Percentiles rank a stretch among this genome's conserved stretches.
These are phyloP conservation scores for Trissolcus basalis DNA, from an alignment of 1,140 invertebrate genomes.

Conservation along the genomic window DNA sequence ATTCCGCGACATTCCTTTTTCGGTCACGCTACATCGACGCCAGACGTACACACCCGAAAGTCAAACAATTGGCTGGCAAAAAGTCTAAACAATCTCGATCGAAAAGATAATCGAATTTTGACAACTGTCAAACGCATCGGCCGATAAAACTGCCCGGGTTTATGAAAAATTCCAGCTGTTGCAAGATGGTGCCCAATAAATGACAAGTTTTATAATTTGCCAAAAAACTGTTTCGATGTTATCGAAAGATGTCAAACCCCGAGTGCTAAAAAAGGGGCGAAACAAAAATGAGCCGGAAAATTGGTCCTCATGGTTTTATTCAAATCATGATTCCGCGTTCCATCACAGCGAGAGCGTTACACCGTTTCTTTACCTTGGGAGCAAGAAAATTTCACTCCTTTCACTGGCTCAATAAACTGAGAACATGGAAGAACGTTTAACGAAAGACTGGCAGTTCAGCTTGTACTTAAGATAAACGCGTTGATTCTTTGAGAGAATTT, in stretches of 20 bases:
- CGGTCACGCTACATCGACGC: conserved; percentile 42
- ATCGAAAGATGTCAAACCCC: no score
- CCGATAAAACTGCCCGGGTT: no score
- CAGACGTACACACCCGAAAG: conserved; percentile 42
- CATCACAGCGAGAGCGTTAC: no score
- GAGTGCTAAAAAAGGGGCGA: no score
- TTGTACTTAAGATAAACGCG: conserved; percentile 1
- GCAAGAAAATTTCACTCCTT: neutral
- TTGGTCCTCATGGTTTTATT: no score
- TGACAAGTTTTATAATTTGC: no score
- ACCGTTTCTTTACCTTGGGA: neutral
- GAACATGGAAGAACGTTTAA: neutral
- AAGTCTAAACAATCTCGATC: conserved; percentile 34
- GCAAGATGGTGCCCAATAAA: no score
- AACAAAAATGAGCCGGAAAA: no score
- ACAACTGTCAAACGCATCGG: conserved; percentile 17
- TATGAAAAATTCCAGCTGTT: no score
- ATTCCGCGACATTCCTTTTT: conserved; percentile 52
- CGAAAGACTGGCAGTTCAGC: neutral
- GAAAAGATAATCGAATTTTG: conserved; percentile 34
- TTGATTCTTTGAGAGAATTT: neutral
- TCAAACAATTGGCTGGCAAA: conserved; percentile 34
- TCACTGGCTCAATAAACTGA: conserved; percentile 1
- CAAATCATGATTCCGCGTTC: no score
- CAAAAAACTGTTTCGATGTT: no score